Percentiles rank a stretch among this genome's conserved stretches.
phyloP scores from a whole-genome alignment of 2,113 vertebrate species.

The Tachuris rubrigastra region DNA sequence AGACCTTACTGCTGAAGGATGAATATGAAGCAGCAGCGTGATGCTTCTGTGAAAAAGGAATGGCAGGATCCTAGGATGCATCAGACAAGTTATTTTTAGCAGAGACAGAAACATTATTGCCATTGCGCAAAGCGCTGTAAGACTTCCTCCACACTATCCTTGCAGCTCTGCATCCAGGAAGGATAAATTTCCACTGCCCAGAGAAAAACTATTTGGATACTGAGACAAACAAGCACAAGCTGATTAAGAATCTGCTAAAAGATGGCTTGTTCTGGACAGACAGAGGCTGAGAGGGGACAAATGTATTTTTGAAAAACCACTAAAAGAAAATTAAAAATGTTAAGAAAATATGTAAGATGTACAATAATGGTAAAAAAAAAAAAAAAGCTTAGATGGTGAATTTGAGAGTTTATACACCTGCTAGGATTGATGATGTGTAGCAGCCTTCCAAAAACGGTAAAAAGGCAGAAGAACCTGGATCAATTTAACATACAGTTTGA shows the following conservation, averaged over 20 bases:
- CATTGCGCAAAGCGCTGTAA: conserved; percentile 13
- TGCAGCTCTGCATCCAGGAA: not conserved
- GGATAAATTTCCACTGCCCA: not conserved
- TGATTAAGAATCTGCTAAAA: not conserved
- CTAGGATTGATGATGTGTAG: not conserved
- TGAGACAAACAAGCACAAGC: not conserved
- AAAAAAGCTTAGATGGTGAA: not conserved
- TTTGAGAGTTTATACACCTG: not conserved
- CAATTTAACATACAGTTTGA: not conserved
- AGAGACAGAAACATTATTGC: conserved; percentile 27
- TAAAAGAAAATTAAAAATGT: not conserved
- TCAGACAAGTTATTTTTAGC: conserved; percentile 61
- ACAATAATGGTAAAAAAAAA: not conserved
- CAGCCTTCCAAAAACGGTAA: not conserved
- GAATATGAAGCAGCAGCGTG: not conserved
- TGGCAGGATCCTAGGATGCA: not conserved
- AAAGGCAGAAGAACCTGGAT: not conserved
- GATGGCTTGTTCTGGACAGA: not conserved
- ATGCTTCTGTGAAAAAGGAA: conserved; percentile 15
- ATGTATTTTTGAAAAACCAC: not conserved
- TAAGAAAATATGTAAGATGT: not conserved
- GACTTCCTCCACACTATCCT: conserved; percentile 13
- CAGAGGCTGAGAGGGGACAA: not conserved
- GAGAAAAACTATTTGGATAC: not conserved
- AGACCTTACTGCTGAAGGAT: not conserved